These are phyloP conservation scores for Timema podura DNA, from an alignment of 2,888 invertebrate species.

Conservation along the genomic window DNA sequence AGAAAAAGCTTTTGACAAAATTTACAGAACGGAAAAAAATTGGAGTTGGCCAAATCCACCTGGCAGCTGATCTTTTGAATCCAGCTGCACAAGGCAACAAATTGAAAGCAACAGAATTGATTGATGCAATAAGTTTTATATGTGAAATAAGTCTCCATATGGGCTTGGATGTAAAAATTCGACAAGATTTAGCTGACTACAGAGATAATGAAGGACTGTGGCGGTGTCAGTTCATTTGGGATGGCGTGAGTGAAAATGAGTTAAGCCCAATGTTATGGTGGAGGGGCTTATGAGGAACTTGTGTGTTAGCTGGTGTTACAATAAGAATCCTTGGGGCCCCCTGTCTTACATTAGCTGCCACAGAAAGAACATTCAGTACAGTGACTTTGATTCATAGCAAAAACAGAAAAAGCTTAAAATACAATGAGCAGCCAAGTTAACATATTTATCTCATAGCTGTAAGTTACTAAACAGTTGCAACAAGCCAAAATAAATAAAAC, in stretches of 20 bases:
- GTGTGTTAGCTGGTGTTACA: conserved; percentile 8
- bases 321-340: neutral
- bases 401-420: neutral
- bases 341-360: neutral
- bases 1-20: neutral
- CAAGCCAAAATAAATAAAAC: neutral
- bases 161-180: neutral
- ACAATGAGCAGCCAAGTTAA: neutral
- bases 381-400: neutral
- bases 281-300: conserved; percentile 11
- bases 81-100: conserved; percentile 3
- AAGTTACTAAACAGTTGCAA: neutral
- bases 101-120: conserved; percentile 11
- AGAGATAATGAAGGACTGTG: conserved; percentile 4
- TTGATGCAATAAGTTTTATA: conserved; percentile 5
- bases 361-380: conserved; percentile 2
- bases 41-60: neutral
- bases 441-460: neutral
- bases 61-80: conserved; percentile 10
- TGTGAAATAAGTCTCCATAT: conserved; percentile 4
- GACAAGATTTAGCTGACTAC: conserved; percentile 7
- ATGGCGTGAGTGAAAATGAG: neutral
- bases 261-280: conserved; percentile 4
- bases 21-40: neutral
- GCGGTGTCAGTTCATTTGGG: conserved; percentile 10